Conservation (phyloP, 92 coral and sea anemone genomes). For the Porites evermanni region DNA sequence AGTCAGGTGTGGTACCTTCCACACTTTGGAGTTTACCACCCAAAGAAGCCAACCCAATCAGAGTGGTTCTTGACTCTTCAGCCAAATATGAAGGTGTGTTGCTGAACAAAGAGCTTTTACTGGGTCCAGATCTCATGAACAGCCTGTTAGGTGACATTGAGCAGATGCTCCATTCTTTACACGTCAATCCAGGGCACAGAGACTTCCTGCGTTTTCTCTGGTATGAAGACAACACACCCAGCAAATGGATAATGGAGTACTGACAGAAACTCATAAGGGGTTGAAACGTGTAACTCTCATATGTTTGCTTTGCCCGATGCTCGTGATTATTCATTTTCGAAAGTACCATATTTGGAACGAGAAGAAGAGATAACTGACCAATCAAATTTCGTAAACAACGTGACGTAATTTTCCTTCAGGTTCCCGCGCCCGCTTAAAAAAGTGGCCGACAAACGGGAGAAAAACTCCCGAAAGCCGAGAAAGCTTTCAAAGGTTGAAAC, state of each 20-base stretch:
- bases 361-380: no score
- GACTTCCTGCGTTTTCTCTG: conserved; percentile 46
- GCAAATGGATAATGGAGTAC: conserved; percentile 30
- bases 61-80: conserved; percentile 20
- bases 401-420: no score
- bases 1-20: conserved; percentile 27
- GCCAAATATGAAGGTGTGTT: conserved; percentile 16
- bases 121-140: conserved; percentile 35
- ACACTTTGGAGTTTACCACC: conserved; percentile 32
- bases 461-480: no score
- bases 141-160: conserved; percentile 16
- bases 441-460: no score
- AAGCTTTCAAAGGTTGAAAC: no score
- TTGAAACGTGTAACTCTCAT: no score
- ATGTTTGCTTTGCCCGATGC: no score
- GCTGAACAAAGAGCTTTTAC: conserved; percentile 19
- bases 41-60: conserved; percentile 16
- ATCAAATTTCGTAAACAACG: no score
- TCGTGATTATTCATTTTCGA: no score
- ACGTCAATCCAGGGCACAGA: not conserved
- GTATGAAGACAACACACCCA: conserved; percentile 31
- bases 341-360: no score
- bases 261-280: no score
- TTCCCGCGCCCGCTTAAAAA: no score
- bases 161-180: conserved; percentile 2